Percentiles rank a stretch among this genome's conserved stretches.
These are phyloP conservation scores for Ridgeia piscesae DNA, from an alignment of 1,140 invertebrate genomes.

Conservation along the genomic window DNA sequence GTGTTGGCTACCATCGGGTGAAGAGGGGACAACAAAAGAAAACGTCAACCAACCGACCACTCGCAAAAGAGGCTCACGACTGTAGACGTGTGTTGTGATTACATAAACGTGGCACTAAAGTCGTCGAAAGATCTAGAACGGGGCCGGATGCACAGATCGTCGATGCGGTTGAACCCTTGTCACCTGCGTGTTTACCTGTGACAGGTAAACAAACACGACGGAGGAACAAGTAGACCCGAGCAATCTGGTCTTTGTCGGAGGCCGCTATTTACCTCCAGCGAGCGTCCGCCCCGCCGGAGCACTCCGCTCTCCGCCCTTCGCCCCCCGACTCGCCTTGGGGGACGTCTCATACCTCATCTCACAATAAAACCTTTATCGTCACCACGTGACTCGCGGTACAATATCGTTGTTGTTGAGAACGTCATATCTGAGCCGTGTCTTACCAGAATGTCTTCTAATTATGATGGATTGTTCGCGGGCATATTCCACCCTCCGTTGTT, in stretches of 20 bases:
- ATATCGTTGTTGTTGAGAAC: not conserved
- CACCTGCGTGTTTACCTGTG: slow-evolving; percentile 1
- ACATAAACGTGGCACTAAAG: not conserved
- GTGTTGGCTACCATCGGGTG: not conserved
- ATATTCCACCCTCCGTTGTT: not conserved
- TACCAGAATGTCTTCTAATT: not conserved
- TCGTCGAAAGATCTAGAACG: not conserved
- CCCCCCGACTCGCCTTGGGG: not conserved
- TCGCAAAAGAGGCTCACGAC: not conserved
- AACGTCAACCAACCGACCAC: no score
- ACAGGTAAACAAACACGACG: not conserved
- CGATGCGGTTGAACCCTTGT: not conserved
- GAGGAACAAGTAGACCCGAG: not conserved
- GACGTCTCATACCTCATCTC: not conserved
- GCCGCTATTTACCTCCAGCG: not conserved
- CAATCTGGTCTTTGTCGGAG: not conserved
- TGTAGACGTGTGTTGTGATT: not conserved
- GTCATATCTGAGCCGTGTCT: not conserved
- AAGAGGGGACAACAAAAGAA: no score
- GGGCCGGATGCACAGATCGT: not conserved
- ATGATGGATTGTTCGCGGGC: not conserved
- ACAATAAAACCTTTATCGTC: not conserved
- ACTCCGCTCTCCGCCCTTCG: not conserved
- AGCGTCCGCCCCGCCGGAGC: no score
- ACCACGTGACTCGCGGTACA: not conserved